phyloP scores from a whole-genome alignment of 2,888 invertebrate species.

The Lamellibrachia columna region DNA sequence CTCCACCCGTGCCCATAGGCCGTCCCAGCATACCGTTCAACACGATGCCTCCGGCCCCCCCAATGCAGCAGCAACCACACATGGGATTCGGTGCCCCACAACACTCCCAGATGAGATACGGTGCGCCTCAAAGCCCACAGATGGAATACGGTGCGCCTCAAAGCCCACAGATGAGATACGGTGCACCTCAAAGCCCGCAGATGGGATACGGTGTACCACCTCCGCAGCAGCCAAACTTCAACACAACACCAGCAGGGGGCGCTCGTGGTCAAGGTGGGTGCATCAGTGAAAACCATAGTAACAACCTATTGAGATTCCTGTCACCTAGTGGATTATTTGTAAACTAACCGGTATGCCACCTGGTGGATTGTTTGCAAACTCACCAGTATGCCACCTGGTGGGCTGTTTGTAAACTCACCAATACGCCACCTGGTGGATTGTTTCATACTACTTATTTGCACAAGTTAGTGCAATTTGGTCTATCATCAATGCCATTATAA shows the following conservation, averaged over 20 bases:
- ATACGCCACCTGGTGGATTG: too few relatives aligned
- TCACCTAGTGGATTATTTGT: too few relatives aligned
- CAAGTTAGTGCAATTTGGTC: too few relatives aligned
- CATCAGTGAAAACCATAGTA: too few relatives aligned
- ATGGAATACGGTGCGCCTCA: neutral
- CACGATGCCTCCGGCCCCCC: neutral
- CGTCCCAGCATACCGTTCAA: neutral
- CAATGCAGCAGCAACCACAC: neutral
- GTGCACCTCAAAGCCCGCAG: neutral
- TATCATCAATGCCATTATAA: too few relatives aligned
- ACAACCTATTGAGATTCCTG: neutral
- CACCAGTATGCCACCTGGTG: too few relatives aligned
- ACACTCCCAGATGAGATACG: neutral
- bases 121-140: neutral
- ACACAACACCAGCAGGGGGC: neutral
- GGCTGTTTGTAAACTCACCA: too few relatives aligned
- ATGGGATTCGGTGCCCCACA: neutral
- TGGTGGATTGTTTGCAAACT: too few relatives aligned
- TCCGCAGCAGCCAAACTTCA: neutral
- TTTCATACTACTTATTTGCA: too few relatives aligned
- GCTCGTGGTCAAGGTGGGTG: neutral
- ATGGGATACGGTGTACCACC: neutral
- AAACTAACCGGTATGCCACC: too few relatives aligned
- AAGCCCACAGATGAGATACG: too few relatives aligned
- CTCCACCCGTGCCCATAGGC: neutral